Conservation (phyloP, 2,113 vertebrate genomes). For the Clarias magur region DNA sequence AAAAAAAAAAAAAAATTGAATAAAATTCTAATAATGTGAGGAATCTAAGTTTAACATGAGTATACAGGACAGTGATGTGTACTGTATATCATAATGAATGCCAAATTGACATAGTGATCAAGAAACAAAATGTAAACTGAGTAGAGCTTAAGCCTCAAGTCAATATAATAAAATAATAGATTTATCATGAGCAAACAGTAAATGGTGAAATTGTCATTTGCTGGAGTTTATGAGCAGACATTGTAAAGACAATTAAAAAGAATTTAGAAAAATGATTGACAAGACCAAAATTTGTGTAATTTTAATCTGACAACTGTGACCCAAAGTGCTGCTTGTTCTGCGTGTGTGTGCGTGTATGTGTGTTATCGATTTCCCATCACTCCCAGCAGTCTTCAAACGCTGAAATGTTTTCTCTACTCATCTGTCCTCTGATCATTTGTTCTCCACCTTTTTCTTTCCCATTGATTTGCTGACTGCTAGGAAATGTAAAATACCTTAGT, state of each 20-base stretch:
- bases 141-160: not conserved
- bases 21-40: not conserved
- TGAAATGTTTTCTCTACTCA: slow-evolving; percentile 29
- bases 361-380: slow-evolving; percentile 28
- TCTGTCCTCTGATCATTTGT: slow-evolving; percentile 41
- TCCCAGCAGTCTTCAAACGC: slow-evolving; percentile 30
- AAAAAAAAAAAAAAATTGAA: not conserved
- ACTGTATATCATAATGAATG: not conserved
- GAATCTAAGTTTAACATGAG: not conserved
- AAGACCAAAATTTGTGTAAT: not conserved
- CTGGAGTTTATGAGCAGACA: not conserved
- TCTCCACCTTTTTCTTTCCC: slow-evolving; percentile 56
- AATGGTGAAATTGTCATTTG: not conserved
- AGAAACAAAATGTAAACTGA: not conserved
- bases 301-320: slow-evolving; percentile 12
- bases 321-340: not conserved
- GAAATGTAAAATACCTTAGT: slow-evolving; percentile 78
- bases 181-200: not conserved
- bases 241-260: not conserved
- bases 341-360: not conserved
- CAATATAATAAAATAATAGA: not conserved
- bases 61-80: not conserved
- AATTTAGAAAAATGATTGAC: not conserved
- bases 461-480: slow-evolving; percentile 78
- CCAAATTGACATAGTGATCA: not conserved